Conservation (phyloP, 1,140 invertebrate genomes). For the Dysdera silvatica region DNA sequence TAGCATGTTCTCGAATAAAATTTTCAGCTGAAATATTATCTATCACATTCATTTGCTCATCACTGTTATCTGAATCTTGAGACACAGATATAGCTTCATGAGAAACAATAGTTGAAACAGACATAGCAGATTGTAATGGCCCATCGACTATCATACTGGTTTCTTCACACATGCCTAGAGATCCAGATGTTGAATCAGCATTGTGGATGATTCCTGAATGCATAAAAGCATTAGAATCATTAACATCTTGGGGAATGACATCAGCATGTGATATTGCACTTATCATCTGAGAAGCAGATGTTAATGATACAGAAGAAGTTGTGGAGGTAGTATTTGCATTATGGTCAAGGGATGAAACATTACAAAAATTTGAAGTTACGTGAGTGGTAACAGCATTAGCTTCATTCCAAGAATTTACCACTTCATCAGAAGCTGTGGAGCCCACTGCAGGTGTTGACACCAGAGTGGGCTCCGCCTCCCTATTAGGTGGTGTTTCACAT, state of each 20-base stretch:
- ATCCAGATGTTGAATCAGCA: conserved; percentile 21
- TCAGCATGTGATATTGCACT: conserved; percentile 7
- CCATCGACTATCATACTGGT: conserved; percentile 16
- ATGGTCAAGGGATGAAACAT: background rate
- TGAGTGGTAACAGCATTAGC: background rate
- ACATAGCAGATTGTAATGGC: conserved; percentile 2
- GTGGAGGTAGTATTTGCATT: background rate
- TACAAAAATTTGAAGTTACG: background rate
- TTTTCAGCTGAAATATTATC: conserved; percentile 25
- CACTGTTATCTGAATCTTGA: conserved; percentile 4
- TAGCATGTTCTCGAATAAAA: conserved; percentile 1
- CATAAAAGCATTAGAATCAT: background rate
- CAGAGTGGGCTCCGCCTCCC: conserved; percentile 29
- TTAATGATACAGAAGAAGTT: background rate
- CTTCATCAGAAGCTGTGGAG: conserved; percentile 22
- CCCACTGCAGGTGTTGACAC: conserved; percentile 19
- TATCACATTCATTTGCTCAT: conserved; percentile 16
- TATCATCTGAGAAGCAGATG: background rate
- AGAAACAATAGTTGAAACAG: conserved; percentile 19
- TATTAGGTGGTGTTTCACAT: conserved; percentile 15
- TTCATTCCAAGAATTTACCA: conserved; percentile 25
- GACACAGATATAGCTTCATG: background rate
- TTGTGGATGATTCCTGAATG: conserved; percentile 2
- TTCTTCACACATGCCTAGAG: conserved; percentile 15
- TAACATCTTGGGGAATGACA: background rate